phyloP scores from a whole-genome alignment of 2,797 vertebrate species.

The Melanotaenia nigrans region DNA sequence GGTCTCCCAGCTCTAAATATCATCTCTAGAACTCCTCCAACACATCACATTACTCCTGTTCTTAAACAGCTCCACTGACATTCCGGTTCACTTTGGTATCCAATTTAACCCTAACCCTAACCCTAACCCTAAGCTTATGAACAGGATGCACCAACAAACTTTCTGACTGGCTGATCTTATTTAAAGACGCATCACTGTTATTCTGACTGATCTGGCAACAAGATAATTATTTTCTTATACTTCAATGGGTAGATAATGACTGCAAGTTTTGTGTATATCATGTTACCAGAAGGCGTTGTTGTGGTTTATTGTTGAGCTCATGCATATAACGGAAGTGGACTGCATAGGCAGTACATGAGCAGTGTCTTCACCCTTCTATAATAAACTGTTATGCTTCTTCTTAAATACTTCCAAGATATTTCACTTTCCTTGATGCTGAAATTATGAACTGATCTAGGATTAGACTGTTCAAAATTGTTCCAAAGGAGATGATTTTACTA shows the following conservation, averaged over 20 bases:
- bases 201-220: slow-evolving; percentile 3
- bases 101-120: too few relatives aligned
- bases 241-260: neutral
- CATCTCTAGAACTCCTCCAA: too few relatives aligned
- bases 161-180: neutral
- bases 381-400: neutral
- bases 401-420: neutral
- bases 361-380: neutral
- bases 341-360: neutral
- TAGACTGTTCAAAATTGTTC: neutral
- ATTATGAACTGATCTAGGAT: neutral
- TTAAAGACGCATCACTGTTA: neutral
- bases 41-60: too few relatives aligned
- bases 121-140: too few relatives aligned
- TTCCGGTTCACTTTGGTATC: too few relatives aligned
- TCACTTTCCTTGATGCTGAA: neutral
- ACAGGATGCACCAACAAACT: too few relatives aligned
- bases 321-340: neutral
- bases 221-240: slow-evolving; percentile 5
- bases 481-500: slow-evolving; percentile 1
- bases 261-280: neutral
- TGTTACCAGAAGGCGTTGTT: neutral
- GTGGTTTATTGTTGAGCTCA: neutral
- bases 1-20: too few relatives aligned
- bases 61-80: too few relatives aligned